Evolutionary conservation across 2,113 vertebrate genomes (phyloP).

Genomic region (Scartelaos histophorus): DNA sequence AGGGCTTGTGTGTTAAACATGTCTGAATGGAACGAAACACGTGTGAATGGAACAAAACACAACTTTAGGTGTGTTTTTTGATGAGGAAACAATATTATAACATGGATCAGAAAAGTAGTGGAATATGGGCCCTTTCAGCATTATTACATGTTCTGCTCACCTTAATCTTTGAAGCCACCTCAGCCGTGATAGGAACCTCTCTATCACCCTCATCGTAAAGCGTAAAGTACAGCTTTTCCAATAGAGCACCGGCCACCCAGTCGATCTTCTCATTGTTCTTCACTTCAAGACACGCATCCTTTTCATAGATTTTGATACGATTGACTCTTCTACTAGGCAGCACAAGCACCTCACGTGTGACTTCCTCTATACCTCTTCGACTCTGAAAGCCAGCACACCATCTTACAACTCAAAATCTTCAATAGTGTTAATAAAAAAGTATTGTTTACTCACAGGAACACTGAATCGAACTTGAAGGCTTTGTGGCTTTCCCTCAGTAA

Average conservation of each 20-base stretch:
- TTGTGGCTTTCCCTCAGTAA: conserved; percentile 78
- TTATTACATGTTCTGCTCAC: conserved; percentile 53
- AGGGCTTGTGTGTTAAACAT: too few relatives aligned
- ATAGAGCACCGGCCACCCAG: conserved; percentile 83
- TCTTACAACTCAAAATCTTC: not conserved
- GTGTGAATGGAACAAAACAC: too few relatives aligned
- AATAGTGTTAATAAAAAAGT: not conserved
- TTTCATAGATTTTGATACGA: conserved; percentile 79
- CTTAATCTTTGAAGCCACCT: conserved; percentile 84
- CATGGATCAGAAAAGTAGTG: too few relatives aligned
- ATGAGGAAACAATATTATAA: too few relatives aligned
- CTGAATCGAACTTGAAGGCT: conserved; percentile 80
- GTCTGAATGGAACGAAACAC: too few relatives aligned
- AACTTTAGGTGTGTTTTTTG: too few relatives aligned
- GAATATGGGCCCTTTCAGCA: too few relatives aligned
- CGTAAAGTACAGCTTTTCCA: conserved; percentile 84
- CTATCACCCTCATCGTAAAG: conserved; percentile 88
- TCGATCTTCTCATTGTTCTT: conserved; percentile 84
- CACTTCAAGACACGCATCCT: conserved; percentile 77
- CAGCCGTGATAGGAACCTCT: conserved; percentile 76
- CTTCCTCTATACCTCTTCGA: conserved; percentile 73
- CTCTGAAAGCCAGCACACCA: conserved; percentile 62
- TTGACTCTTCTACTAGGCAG: conserved; percentile 83
- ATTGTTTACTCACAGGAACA: conserved; percentile 81
- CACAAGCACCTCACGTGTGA: conserved; percentile 82